A percentile compares a stretch with the other conserved stretches of the same genome.
These are phyloP conservation scores for Notolepis coatsorum DNA, from an alignment of 2,797 vertebrate species.

Conservation along the genomic window DNA sequence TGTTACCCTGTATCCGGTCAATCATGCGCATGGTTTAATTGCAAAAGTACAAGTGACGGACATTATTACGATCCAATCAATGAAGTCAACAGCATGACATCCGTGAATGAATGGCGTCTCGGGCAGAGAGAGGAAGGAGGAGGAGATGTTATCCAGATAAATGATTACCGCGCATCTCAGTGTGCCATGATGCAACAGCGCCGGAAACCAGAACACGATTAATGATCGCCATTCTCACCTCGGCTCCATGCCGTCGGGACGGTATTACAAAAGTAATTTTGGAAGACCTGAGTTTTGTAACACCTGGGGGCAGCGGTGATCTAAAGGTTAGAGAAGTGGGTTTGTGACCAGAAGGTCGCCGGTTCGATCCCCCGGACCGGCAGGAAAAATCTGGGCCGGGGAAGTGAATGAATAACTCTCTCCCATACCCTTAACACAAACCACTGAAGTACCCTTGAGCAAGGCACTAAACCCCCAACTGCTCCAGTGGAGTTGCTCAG, in stretches of 20 bases:
- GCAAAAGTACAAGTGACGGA: conserved; percentile 5
- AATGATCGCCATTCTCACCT: not conserved
- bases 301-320: too few species aligned
- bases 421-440: too few species aligned
- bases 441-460: too few species aligned
- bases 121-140: not conserved
- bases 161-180: not conserved
- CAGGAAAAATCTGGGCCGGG: too few species aligned
- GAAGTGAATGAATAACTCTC: too few species aligned
- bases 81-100: not conserved
- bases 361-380: too few species aligned
- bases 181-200: conserved; percentile 1
- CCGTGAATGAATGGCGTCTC: not conserved
- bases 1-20: not conserved
- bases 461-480: too few species aligned
- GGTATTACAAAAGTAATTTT: not conserved
- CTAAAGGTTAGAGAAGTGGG: too few species aligned
- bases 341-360: too few species aligned
- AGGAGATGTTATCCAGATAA: conserved; percentile 2
- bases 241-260: not conserved
- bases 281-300: too few species aligned
- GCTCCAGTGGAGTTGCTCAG: too few species aligned
- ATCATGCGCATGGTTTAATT: not conserved
- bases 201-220: not conserved
- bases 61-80: conserved; percentile 13